These are phyloP conservation scores for Apantesis nais DNA, from an alignment of 2,888 invertebrate genomes.

Conservation along the genomic window DNA sequence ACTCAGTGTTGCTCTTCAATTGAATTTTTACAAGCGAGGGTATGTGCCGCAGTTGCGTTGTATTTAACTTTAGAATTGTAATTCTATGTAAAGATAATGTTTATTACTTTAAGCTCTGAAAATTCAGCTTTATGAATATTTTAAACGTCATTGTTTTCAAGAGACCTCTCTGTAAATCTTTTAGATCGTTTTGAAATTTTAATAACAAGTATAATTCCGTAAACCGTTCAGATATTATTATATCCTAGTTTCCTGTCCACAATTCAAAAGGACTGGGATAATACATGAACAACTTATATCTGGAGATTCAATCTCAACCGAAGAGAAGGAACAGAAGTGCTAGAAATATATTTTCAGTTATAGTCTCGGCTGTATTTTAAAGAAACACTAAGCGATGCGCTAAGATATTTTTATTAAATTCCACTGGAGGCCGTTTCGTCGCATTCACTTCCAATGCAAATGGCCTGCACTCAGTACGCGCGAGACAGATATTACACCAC, in stretches of 20 bases:
- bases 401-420: constrained; percentile 85
- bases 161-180: constrained; percentile 8
- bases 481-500: constrained; percentile 77
- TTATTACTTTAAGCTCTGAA: constrained; percentile 14
- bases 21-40: constrained; percentile 1
- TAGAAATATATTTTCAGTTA: constrained; percentile 57
- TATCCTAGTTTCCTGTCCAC: constrained; percentile 20
- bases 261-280: constrained; percentile 37
- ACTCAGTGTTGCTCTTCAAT: background rate
- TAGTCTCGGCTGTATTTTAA: constrained; percentile 66
- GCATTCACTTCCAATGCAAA: constrained; percentile 79
- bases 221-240: constrained; percentile 21
- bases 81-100: constrained; percentile 14
- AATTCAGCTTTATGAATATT: constrained; percentile 13
- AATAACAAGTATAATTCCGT: constrained; percentile 28
- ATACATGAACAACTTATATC: constrained; percentile 44
- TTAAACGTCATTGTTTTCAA: constrained; percentile 3
- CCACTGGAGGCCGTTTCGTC: constrained; percentile 75
- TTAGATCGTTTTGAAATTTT: constrained; percentile 13
- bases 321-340: constrained; percentile 26
- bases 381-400: constrained; percentile 67
- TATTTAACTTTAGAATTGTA: constrained; percentile 18
- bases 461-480: constrained; percentile 68
- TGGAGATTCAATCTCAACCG: constrained; percentile 37
- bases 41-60: background rate